Evolutionary conservation across 2,113 vertebrate species (phyloP).

Genomic region (Cephalopterus ornatus): DNA sequence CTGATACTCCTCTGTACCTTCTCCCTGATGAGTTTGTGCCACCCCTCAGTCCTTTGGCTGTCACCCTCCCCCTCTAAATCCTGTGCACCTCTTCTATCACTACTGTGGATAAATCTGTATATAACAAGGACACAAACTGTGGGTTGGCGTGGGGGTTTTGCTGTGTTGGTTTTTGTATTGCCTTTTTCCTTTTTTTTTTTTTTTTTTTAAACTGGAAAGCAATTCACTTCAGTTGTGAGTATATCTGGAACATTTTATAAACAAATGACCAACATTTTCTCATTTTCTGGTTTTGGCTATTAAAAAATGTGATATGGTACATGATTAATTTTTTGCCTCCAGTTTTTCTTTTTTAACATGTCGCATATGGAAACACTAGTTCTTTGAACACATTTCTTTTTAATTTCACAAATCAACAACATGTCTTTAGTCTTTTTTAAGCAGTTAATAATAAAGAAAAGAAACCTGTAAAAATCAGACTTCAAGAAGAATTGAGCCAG

Average conservation of each 20-base stretch:
- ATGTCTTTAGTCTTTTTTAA: neutral
- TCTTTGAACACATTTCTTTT: neutral
- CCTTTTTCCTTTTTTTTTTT: neutral
- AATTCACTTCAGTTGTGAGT: neutral
- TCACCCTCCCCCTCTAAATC: neutral
- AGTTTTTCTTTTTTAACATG: neutral
- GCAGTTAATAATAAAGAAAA: neutral
- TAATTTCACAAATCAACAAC: neutral
- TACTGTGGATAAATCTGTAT: neutral
- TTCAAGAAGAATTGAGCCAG: neutral
- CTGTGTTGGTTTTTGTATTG: neutral
- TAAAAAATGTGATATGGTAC: neutral
- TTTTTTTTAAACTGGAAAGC: neutral
- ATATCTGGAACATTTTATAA: neutral
- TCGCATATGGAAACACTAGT: neutral
- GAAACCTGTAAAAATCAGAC: neutral
- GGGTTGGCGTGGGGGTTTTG: fast-evolving
- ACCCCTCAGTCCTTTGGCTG: neutral
- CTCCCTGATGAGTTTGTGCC: neutral
- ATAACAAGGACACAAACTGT: neutral
- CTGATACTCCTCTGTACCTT: neutral
- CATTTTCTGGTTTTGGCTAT: neutral
- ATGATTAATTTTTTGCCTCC: neutral
- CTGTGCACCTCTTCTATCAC: neutral
- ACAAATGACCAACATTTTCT: neutral